Base-by-base conservation (phyloP, 2,113 vertebrate species). In the Megalops atlanticus region DNA sequence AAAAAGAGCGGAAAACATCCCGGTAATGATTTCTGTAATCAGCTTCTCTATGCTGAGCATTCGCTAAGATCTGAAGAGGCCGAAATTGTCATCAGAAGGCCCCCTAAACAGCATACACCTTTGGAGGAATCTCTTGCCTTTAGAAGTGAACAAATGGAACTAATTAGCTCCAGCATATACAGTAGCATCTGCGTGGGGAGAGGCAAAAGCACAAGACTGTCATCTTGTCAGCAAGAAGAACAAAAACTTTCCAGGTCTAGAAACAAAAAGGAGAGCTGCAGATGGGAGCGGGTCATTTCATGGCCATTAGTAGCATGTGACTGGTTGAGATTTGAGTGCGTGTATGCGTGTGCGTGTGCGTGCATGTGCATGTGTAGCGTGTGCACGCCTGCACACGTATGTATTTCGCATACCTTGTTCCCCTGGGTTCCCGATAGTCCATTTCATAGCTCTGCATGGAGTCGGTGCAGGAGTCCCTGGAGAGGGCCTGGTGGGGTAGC, bases 361-460 rank as follows among this genome's bases (percentile, higher is more conserved):
- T 38, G 15, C 41, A 0, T 68, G 7, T 38, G 41, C 24, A 41
- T 36, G 6, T 54, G 54, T 68, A 69, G 10, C 64, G 74, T 39
- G 18, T 43, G n/a, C 7, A 14, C 1, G 14, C 7, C 14, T 77
- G 47, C 10, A 5, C n/a, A 11, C 78, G 18, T 38, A 6, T 79
- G n/a, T 84, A 31, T 77, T 31, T 83, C 24, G 58, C 27, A 84
- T 91, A 99, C 98, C 98, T 99, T 87, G 92, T 78, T 0, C 91
- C 89, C 75, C 85, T 84, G 0, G 86, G 92, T 36, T 98, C 97
- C 76, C 86, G 92, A 81, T 92, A 94, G 84, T 97, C 96, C 15
- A 94, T 85, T n/a, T 97, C 96, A 10, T 94, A 96, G 83, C 84
- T 95, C 49, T 95, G 96, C 0, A 94, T 58, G 0, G 94, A 94